Base-by-base conservation (phyloP, 1,140 invertebrate species). In the Drosophila setifemur region DNA sequence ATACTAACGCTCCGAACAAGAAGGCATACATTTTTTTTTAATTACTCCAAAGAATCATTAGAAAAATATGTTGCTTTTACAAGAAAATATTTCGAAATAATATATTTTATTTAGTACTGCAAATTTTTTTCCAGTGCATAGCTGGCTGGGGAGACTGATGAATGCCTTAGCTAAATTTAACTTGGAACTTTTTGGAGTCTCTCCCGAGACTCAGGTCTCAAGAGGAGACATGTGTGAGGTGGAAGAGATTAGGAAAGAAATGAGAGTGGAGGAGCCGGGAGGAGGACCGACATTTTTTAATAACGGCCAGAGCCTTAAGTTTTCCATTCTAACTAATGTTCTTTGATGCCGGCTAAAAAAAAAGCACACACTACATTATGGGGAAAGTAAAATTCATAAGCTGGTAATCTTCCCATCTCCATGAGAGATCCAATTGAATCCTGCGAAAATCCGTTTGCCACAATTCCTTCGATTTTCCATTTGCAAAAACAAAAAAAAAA, bases 161-260 rank as follows among this genome's bases (percentile, higher is more conserved):
- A 42, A 60, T 60, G 55, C 35, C 48, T 23, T 33, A 28, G 28
- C 55, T 25, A 60, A 60, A 60, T 60, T 57, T 55, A 55, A 55
- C 18, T 55, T 57, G 19, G n/a, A 60, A 60, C 25, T 60, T 60
- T 60, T 57, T 2, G 5, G 18, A 60, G 55, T 40, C 18, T 29
- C 23, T 16, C 23, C n/a, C 50, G 42, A 40, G 42, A 31, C 23
- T 57, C 25, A 7, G 19, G 55, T 33, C 14, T 25, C 2, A 52
- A 33, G 19, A 4, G n/a, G 28, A 33, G 55, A 60, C 57, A 25
- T 31, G 50, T 23, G 25, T 18, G 35, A 25, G 23, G 49, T 39
- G 25, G 25, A 54, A 60, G n/a, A 55, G 55, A 60, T 60, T 40
- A 37, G 23, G 50, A 23, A 42, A 25, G 49, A n/a, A n/a, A 57